Evolutionary conservation across 2,888 invertebrate genomes (phyloP).

Genomic region (Sepioteuthis lessoniana): DNA sequence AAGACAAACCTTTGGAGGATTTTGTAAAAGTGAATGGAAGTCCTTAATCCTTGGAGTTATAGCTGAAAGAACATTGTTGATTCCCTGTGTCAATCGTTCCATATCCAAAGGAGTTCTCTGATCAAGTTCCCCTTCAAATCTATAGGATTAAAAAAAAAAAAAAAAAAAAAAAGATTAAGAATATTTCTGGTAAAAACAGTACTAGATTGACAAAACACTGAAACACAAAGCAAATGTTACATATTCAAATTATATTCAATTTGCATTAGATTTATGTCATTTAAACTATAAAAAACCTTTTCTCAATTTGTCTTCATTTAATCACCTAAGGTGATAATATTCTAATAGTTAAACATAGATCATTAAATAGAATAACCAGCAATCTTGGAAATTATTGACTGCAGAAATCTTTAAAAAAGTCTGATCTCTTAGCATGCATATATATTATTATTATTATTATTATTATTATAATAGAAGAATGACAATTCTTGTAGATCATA

Average conservation of each 20-base stretch:
- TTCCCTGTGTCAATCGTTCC: slow-evolving; percentile 79
- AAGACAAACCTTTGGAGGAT: slow-evolving; percentile 81
- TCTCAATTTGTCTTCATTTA: too few relatives aligned
- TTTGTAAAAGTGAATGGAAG: slow-evolving; percentile 81
- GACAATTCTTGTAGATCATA: too few relatives aligned
- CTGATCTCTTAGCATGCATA: not conserved
- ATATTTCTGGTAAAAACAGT: not conserved
- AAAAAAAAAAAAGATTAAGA: not conserved
- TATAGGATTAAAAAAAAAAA: slow-evolving; percentile 56
- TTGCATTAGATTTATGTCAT: too few relatives aligned
- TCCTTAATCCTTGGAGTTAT: slow-evolving; percentile 82
- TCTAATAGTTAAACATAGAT: too few relatives aligned
- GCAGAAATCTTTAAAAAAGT: not conserved
- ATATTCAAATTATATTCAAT: too few relatives aligned
- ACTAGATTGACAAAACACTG: not conserved
- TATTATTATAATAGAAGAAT: too few relatives aligned
- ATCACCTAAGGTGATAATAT: too few relatives aligned
- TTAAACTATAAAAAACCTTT: too few relatives aligned
- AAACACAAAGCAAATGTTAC: too few relatives aligned
- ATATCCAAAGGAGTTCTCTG: slow-evolving; percentile 73
- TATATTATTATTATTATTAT: too few relatives aligned
- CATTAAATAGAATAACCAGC: too few relatives aligned
- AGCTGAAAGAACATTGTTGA: slow-evolving; percentile 80
- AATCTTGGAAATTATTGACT: too few relatives aligned
- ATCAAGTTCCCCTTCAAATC: slow-evolving; percentile 72